Evolutionary conservation across 2,113 vertebrate genomes (phyloP), one percentile per base, ranked within the genome.

Genomic region (Gasterosteus aculeatus): DNA sequence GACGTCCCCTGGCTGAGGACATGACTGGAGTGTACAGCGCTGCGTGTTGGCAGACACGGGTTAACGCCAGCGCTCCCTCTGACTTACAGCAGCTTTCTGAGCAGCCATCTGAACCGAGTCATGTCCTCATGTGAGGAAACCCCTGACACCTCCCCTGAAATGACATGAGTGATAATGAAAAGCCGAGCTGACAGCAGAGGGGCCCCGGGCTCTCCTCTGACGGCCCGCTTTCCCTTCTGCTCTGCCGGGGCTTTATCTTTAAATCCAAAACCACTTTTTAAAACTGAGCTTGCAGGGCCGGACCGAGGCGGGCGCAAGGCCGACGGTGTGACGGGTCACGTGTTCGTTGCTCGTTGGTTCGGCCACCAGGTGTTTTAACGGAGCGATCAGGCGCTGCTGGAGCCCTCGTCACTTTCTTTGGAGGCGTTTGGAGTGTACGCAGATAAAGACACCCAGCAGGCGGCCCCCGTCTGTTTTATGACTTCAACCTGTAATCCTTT

Each of bases 131-230:
- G 81, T 76, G 85, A 72, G 75, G 82, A 89, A 78, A 71, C 78
- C 63, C 47, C 61, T 81, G 71, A 84, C 83, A 77, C 57, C 77
- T 85, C 54, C 62, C 31, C 44, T 29, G 31, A 62, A 75, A 69
- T 53, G 82, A 68, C 77, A 69, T 10, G 59, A 42, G 75, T 77
- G 86, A 80, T 91, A 86, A 91, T 71, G 72, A 75, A 82, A 83
- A 87, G 83, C 58, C 15, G 10, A 82, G 72, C 71, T 85, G 90
- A 89, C 90, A 86, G 81, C 73, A 14, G 60, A 81, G 57, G 51
- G 53, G 70, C 46, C 53, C 58, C 2, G 39, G n/a, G 64, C 67
- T 75, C 81, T 68, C 83, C 87, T 84, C 77, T 62, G 10, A n/a
- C 73, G 14, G 69, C 63, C 64, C 8, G 47, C 63, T 72, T 69